A percentile compares a stretch with the other conserved stretches of the same genome.
Evolutionary conservation across 2,797 vertebrate species (phyloP).

Genomic region (Pampus argenteus): DNA sequence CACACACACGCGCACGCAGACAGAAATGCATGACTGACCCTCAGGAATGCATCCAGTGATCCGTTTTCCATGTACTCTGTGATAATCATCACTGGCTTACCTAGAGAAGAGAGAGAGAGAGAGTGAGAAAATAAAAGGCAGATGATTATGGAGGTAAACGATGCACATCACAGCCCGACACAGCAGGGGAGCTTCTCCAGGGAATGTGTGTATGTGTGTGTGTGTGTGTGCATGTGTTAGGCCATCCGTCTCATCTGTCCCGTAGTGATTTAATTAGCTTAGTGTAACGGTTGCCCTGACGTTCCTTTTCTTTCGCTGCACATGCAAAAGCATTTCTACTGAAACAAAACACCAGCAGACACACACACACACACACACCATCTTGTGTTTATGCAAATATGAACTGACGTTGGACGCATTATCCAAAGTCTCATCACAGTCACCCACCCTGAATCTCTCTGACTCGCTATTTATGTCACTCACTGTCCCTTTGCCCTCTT

Average conservation of each 20-base stretch:
- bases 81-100: conserved; percentile 99
- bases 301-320: conserved; percentile 41
- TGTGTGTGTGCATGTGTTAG: conserved; percentile 44
- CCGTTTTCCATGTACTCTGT: conserved; percentile 99
- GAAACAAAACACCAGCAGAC: conserved; percentile 46
- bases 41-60: conserved; percentile 97
- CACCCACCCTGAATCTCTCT: conserved; percentile 49
- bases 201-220: conserved; percentile 46
- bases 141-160: conserved; percentile 79
- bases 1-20: conserved; percentile 36
- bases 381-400: conserved; percentile 70
- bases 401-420: conserved; percentile 44
- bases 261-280: conserved; percentile 77
- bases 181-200: conserved; percentile 50
- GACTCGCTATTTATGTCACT: conserved; percentile 62
- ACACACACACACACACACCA: conserved; percentile 40
- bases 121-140: conserved; percentile 58
- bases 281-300: conserved; percentile 59
- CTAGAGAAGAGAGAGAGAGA: conserved; percentile 77
- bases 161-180: conserved; percentile 70
- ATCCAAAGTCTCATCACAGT: conserved; percentile 57
- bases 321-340: conserved; percentile 55
- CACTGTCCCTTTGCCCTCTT: conserved; percentile 69
- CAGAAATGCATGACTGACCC: conserved; percentile 88
- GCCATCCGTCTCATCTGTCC: conserved; percentile 77